These are phyloP conservation scores for Tupiocoris notatus DNA, from an alignment of 2,888 invertebrate species.

Conservation along the genomic window DNA sequence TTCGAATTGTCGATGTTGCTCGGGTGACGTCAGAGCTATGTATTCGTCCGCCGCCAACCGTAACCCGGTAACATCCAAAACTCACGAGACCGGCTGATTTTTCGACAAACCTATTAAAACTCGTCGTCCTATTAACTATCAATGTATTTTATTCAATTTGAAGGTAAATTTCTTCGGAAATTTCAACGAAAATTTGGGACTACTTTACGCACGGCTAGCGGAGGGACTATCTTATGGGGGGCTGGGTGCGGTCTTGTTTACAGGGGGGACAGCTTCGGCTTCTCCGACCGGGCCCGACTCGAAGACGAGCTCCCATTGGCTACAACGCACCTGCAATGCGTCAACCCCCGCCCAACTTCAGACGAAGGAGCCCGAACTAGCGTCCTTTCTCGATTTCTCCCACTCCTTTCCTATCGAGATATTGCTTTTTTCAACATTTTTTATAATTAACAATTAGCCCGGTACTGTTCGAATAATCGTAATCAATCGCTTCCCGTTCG, in stretches of 20 bases:
- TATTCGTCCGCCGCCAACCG: slow-evolving; percentile 48
- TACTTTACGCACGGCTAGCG: slow-evolving; percentile 4
- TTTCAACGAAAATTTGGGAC: neutral
- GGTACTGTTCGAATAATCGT: neutral
- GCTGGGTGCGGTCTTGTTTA: slow-evolving; percentile 72
- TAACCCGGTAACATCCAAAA: neutral
- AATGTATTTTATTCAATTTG: too few species aligned
- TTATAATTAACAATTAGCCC: neutral
- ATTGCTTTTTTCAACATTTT: neutral
- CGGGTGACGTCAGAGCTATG: slow-evolving; percentile 49
- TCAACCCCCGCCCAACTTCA: slow-evolving; percentile 49
- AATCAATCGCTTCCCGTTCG: neutral
- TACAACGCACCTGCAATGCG: slow-evolving; percentile 53
- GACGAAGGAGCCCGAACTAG: neutral
- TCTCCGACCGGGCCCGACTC: slow-evolving; percentile 52
- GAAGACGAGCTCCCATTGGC: slow-evolving; percentile 70
- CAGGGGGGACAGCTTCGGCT: slow-evolving; percentile 61
- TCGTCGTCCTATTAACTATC: too few species aligned
- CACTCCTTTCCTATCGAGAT: neutral
- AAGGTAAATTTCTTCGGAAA: too few species aligned
- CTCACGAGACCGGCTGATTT: neutral
- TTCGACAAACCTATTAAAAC: too few species aligned
- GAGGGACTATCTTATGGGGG: slow-evolving; percentile 61
- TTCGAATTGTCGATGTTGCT: slow-evolving; percentile 49
- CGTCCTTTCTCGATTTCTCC: slow-evolving; percentile 12